phyloP scores from a whole-genome alignment of 2,113 vertebrate genomes.

The Calidris pugnax region DNA sequence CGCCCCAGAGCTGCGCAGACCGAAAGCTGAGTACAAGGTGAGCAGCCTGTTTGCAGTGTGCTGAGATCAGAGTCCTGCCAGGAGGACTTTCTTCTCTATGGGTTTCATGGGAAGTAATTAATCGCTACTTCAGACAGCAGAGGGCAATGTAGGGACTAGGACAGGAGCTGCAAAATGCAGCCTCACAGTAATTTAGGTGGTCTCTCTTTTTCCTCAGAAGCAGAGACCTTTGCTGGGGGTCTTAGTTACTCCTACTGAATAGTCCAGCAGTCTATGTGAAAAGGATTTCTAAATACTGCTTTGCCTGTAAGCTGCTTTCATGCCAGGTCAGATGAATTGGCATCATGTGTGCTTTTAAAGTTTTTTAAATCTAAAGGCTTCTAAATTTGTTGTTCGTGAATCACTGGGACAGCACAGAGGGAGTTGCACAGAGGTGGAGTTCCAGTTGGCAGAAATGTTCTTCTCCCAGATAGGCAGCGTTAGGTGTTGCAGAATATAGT shows the following conservation, averaged over 20 bases:
- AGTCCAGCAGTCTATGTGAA: neutral
- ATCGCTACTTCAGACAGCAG: neutral
- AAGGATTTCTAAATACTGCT: neutral
- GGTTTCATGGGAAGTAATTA: neutral
- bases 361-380: neutral
- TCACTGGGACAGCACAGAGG: neutral
- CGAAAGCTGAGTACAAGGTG: constrained; percentile 91
- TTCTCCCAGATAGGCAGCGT: neutral
- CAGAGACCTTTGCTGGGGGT: neutral
- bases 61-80: neutral
- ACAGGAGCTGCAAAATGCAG: neutral
- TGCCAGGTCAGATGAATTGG: neutral
- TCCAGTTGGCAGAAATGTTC: neutral
- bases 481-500: neutral
- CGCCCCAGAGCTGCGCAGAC: constrained; percentile 88
- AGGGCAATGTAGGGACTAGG: neutral
- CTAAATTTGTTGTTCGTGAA: neutral
- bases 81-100: neutral
- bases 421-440: neutral
- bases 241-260: neutral
- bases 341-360: neutral
- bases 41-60: neutral
- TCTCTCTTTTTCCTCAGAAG: neutral
- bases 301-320: neutral
- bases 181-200: neutral